Base-by-base conservation (phyloP, 2,797 vertebrate genomes). In the Cottoperca gobio region DNA sequence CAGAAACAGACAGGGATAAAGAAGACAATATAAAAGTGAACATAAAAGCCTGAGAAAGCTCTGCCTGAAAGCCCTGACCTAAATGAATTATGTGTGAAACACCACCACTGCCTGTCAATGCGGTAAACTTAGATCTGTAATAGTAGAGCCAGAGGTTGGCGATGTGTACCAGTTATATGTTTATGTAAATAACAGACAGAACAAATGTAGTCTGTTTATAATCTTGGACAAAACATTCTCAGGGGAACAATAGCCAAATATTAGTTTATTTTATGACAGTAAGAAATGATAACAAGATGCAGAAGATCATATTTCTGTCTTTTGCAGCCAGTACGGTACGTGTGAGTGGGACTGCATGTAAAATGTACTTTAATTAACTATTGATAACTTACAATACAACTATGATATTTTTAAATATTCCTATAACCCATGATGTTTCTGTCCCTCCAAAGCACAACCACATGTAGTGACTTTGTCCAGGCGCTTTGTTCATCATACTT, bases 1-100 rank as follows among this genome's bases (percentile, higher is more conserved):
- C 12, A 83, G 11, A 77, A 55, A 70, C 19, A 81, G 11, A 76
- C 1, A 46, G 6, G 21, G 9, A 37, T 4, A 45, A 33, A 60
- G 2, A 55, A 6, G 64, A 8, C 60, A 16, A 31, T 2, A 8
- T 5, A 28, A 11, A 31, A 23, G 9, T 26, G 3, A 16, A 48
- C 6, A 52, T 4, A 52, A 48, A 58, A 54, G 2, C 55, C 1
- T 28, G 37, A 60, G 1, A 24, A 12, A 10, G 5, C 28, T 67
- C 17, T 31, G 43, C 49, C 24, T 67, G 31, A 57, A 46, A 52
- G 3, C 17, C 5, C 4, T 5, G n/a, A 55, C 8, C 3, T 19
- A 26, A n/a, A 42, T 42, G 0, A 28, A 40, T 6, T 2, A 35
- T 19, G n/a, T 54, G 4, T 16, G 8, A 50, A 43, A 39, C 21